A percentile compares a stretch with the other conserved stretches of the same genome.
Evolutionary conservation across 2,888 invertebrate species (phyloP).

Genomic region (Zootermopsis nevadensis): DNA sequence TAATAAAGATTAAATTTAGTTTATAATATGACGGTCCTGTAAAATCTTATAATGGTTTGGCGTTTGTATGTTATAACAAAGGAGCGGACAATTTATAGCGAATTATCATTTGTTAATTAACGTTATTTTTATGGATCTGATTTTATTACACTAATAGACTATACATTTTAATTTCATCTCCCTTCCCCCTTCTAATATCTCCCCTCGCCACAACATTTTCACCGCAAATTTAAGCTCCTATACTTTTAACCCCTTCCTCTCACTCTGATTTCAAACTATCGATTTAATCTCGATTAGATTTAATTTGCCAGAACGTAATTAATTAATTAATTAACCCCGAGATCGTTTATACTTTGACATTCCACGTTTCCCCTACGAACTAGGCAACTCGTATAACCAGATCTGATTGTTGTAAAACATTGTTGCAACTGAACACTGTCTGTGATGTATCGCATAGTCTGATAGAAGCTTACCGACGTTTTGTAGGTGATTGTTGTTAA

Average conservation of each 20-base stretch:
- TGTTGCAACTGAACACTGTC: too few species aligned
- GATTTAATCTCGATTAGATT: slow-evolving; percentile 32
- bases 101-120: slow-evolving; percentile 18
- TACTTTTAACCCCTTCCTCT: neutral
- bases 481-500: too few species aligned
- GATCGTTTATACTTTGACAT: neutral
- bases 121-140: neutral
- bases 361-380: too few species aligned
- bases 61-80: neutral
- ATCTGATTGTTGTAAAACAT: too few species aligned
- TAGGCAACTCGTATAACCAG: too few species aligned
- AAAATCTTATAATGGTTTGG: too few species aligned
- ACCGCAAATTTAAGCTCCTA: neutral
- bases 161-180: slow-evolving; percentile 13
- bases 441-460: too few species aligned
- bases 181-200: neutral
- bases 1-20: too few species aligned
- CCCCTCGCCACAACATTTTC: neutral
- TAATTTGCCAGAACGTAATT: neutral
- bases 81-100: neutral
- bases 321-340: slow-evolving; percentile 23
- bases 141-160: neutral
- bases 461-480: too few species aligned
- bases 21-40: too few species aligned
- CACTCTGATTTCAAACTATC: neutral